Conservation (phyloP, 1,140 invertebrate genomes). For the Leptopilina boulardi region DNA sequence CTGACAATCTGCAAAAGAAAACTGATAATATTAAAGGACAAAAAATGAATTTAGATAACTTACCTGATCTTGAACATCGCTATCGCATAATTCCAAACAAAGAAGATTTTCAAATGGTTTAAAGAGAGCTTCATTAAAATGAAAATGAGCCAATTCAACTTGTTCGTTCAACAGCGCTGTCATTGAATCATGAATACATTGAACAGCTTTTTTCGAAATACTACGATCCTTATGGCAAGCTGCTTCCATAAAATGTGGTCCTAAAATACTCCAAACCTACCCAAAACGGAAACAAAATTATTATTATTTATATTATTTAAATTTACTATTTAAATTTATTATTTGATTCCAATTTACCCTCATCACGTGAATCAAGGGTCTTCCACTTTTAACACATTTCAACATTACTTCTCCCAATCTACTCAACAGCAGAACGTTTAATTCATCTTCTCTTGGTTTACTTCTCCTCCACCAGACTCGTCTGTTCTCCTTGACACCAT, state of each 20-base stretch:
- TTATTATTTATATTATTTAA: slow-evolving; percentile 14
- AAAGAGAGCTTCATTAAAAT: slow-evolving; percentile 95
- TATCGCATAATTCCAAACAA: slow-evolving; percentile 93
- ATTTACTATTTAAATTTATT: slow-evolving; percentile 34
- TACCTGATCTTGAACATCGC: slow-evolving; percentile 92
- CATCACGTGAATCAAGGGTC: slow-evolving; percentile 93
- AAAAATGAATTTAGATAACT: no score
- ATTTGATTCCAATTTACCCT: slow-evolving; percentile 71
- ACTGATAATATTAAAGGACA: neutral
- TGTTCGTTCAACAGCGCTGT: slow-evolving; percentile 92
- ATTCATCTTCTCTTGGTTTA: slow-evolving; percentile 75
- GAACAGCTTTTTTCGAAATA: slow-evolving; percentile 94
- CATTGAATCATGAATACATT: slow-evolving; percentile 94
- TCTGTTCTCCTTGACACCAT: slow-evolving; percentile 70
- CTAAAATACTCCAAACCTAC: slow-evolving; percentile 89
- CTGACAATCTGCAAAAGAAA: slow-evolving; percentile 87
- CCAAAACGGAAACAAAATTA: neutral
- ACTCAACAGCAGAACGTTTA: slow-evolving; percentile 82
- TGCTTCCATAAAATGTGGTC: slow-evolving; percentile 95
- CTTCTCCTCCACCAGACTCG: slow-evolving; percentile 77
- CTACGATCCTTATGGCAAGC: slow-evolving; percentile 92
- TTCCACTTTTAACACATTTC: slow-evolving; percentile 88
- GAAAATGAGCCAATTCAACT: slow-evolving; percentile 92
- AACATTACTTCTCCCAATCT: slow-evolving; percentile 91
- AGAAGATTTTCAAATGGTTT: slow-evolving; percentile 97